Base-by-base conservation (phyloP, 2,113 vertebrate species). In the Cheirogaleus medius region DNA sequence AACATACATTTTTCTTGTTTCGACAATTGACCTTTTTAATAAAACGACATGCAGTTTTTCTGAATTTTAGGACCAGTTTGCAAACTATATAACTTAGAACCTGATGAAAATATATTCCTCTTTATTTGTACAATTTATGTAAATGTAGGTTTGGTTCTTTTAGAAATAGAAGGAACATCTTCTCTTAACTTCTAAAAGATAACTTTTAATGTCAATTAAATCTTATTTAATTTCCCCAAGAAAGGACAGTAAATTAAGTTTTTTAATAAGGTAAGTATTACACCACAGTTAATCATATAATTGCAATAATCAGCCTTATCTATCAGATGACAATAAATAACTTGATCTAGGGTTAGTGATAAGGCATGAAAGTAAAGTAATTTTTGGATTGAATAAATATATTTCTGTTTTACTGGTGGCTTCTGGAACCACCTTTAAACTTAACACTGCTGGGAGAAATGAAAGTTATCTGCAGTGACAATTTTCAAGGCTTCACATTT, bases 351-450 rank as follows among this genome's bases (percentile, higher is more conserved):
- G 54, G 63, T 92, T n/a, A 90, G 3, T 89, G 66, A 84, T 91
- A 89, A 44, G 68, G 34, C 68, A 92, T 94, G 66, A 74, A 82
- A 77, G 68, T 87, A 90, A 93, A 97, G 83, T 93, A 95, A 84
- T 80, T 0, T 5, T 97, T 93, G 56, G 84, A 25, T 83, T 68
- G 21, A 10, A 60, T 12, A 42, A 21, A 37, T 58, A 11, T 49
- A 44, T 63, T 85, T 66, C 5, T n/a, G 7, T 21, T 56, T 97
- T 37, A 76, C 68, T 96, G 37, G 7, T 34, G 58, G 27, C 74
- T 32, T 84, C 18, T 74, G 47, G 49, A 60, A 77, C 7, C 14
- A 81, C 6, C 54, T 91, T 94, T 92, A 37, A 73, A 37, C 56
- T 87, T 27, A 80, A 15, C 56, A 2, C 42, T 82, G 34, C 20